These are phyloP conservation scores for Portunus trituberculatus DNA, from an alignment of 1,140 invertebrate species.

Conservation along the genomic window DNA sequence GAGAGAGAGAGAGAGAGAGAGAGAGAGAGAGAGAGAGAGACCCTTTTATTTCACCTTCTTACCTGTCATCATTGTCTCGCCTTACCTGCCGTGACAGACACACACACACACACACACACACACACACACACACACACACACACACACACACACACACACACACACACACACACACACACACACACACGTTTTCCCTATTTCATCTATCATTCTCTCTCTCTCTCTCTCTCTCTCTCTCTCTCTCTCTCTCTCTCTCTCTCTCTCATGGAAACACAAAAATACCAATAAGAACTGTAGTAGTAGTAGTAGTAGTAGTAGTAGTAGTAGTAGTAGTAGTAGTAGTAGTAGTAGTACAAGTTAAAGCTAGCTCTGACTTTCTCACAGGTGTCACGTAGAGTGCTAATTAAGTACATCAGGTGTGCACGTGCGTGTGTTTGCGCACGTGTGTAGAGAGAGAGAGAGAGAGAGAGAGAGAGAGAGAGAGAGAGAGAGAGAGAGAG, in stretches of 20 bases:
- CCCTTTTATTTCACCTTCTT: neutral
- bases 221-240: no score
- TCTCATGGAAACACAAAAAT: neutral
- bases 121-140: constrained; percentile 63
- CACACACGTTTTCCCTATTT: neutral
- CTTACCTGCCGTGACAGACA: neutral
- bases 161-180: constrained; percentile 49
- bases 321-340: no score
- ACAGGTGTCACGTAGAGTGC: no score
- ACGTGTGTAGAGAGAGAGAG: no score
- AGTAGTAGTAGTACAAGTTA: no score
- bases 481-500: neutral
- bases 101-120: constrained; percentile 62
- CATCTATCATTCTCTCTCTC: no score
- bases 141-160: constrained; percentile 58
- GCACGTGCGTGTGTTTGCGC: no score
- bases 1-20: neutral
- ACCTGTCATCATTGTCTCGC: neutral
- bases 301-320: no score
- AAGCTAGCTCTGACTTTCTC: no score
- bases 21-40: constrained; percentile 18
- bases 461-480: no score
- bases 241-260: neutral
- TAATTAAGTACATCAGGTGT: no score
- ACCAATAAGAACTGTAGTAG: no score